Percentiles rank a stretch among this genome's conserved stretches.
Conservation (phyloP, 2,797 vertebrate genomes). For the Callimico goeldii region DNA sequence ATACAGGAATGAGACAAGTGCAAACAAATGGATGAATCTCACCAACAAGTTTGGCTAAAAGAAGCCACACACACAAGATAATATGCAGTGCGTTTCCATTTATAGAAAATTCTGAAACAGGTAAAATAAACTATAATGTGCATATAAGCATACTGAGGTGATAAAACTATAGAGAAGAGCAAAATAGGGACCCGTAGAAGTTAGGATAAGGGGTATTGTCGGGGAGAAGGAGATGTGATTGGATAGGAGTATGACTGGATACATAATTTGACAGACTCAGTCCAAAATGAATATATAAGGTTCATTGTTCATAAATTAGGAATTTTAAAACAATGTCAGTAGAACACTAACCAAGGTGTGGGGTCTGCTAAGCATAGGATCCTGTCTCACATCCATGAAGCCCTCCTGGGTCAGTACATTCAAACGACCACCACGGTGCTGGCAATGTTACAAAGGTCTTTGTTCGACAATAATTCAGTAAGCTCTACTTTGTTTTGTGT, state of each 20-base stretch:
- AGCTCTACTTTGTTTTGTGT: background rate
- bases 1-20: background rate
- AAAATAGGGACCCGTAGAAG: background rate
- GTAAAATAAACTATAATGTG: background rate
- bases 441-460: background rate
- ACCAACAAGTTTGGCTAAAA: background rate
- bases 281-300: background rate
- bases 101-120: background rate
- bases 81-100: background rate
- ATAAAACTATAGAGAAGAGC: background rate
- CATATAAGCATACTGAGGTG: background rate
- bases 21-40: background rate
- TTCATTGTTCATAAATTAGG: background rate
- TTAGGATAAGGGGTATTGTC: background rate
- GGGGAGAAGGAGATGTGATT: accelerated
- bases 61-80: background rate
- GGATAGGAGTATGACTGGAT: background rate
- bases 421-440: background rate
- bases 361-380: background rate
- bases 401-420: accelerated
- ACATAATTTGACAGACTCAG: background rate
- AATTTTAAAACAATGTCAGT: background rate
- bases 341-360: background rate
- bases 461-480: background rate
- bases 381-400: background rate